Percentiles rank a stretch among this genome's conserved stretches.
phyloP scores from a whole-genome alignment of 2,888 invertebrate genomes.

The Ephialtes manifestator region DNA sequence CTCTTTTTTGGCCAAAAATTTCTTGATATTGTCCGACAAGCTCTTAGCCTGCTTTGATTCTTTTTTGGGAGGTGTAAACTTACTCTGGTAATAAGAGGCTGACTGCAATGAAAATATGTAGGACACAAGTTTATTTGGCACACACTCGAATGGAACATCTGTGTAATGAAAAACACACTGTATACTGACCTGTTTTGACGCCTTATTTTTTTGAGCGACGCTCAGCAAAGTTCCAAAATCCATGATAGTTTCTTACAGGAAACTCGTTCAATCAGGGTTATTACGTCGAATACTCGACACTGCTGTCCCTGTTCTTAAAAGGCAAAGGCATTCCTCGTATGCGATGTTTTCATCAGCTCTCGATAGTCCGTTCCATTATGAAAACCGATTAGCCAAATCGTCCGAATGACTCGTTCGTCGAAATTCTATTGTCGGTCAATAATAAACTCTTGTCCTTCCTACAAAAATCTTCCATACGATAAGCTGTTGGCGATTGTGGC shows the following conservation, averaged over 20 bases:
- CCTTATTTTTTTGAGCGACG: constrained; percentile 89
- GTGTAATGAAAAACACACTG: constrained; percentile 45
- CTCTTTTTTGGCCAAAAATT: constrained; percentile 93
- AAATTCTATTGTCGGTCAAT: constrained; percentile 27
- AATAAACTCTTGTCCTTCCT: constrained; percentile 17
- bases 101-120: constrained; percentile 79
- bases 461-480: constrained; percentile 52
- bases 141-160: background rate
- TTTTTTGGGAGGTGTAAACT: constrained; percentile 94
- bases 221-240: constrained; percentile 89
- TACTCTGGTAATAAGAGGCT: constrained; percentile 91
- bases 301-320: constrained; percentile 33
- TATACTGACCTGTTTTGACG: constrained; percentile 78
- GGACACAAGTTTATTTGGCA: constrained; percentile 3
- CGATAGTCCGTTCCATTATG: background rate
- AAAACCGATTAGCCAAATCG: background rate
- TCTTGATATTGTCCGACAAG: constrained; percentile 93
- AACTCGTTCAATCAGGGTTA: background rate
- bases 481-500: constrained; percentile 8
- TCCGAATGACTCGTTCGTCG: background rate
- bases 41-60: constrained; percentile 89
- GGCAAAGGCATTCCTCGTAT: constrained; percentile 36
- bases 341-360: constrained; percentile 40
- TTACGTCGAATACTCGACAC: constrained; percentile 31
- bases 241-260: constrained; percentile 82